A percentile compares a stretch with the other conserved stretches of the same genome.
Conservation (phyloP, 2,797 vertebrate species). For the Enteromius trimaculatus region DNA sequence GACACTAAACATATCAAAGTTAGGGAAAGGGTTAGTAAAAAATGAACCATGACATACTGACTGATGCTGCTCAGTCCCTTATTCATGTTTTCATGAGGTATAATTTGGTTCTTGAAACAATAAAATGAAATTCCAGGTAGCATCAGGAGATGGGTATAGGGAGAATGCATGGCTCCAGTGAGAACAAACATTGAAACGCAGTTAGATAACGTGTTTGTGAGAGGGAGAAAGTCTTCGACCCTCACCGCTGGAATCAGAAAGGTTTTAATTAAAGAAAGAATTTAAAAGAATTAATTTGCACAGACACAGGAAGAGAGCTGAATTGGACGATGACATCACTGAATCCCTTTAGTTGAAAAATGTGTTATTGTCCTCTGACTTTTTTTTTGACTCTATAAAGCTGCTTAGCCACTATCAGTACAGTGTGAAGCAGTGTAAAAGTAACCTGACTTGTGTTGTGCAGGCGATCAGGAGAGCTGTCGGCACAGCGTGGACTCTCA, state of each 20-base stretch:
- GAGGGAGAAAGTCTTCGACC: background rate
- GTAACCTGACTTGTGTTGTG: background rate
- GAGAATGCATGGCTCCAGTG: background rate
- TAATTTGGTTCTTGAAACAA: background rate
- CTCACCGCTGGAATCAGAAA: background rate
- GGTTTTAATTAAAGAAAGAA: too few relatives aligned
- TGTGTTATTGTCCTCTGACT: background rate
- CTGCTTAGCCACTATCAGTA: background rate
- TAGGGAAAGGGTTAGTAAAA: background rate
- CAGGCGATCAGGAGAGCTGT: slow-evolving; percentile 91
- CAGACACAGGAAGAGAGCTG: background rate
- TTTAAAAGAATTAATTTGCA: background rate
- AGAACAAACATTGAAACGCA: background rate
- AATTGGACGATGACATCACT: background rate
- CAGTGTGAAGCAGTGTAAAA: background rate
- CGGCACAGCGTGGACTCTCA: slow-evolving; percentile 88
- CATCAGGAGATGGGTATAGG: background rate
- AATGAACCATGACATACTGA: background rate
- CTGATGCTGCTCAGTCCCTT: background rate
- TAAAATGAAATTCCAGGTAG: background rate
- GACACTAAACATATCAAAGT: background rate
- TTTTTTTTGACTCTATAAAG: background rate
- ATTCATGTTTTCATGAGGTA: background rate
- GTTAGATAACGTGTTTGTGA: background rate
- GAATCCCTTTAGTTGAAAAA: background rate